Evolutionary conservation across 35 echinoderm and acorn worm species (phyloP).

Genomic region (Hemicentrotus pulcherrimus): DNA sequence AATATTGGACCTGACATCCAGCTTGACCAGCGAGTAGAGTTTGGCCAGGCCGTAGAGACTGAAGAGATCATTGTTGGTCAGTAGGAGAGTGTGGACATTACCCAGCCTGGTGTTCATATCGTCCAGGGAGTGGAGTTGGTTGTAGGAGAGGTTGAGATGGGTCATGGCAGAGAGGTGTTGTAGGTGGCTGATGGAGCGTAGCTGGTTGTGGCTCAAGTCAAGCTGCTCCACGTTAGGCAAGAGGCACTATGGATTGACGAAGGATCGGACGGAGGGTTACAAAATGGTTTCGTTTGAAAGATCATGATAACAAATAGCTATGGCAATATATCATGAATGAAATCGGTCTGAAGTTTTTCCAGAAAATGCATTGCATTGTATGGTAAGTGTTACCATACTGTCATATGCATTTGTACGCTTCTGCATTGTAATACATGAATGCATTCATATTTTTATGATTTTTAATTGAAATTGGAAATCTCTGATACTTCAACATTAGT

Average conservation of each 20-base stretch:
- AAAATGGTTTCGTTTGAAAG: no score
- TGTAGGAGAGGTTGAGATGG: conserved; percentile 86
- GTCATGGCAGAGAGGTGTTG: conserved; percentile 72
- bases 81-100: conserved; percentile 79
- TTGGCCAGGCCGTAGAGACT: conserved; percentile 78
- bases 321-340: no score
- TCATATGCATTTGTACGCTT: no score
- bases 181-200: conserved; percentile 71
- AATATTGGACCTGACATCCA: conserved; percentile 86
- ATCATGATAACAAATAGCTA: no score
- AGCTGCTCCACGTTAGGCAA: conserved; percentile 77
- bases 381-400: no score
- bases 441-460: no score
- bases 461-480: no score
- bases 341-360: no score
- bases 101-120: conserved; percentile 79
- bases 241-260: conserved; percentile 75
- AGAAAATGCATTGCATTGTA: no score
- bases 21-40: conserved; percentile 85
- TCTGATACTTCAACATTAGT: no score
- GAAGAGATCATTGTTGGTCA: conserved; percentile 73
- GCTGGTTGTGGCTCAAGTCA: conserved; percentile 76
- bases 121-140: conserved; percentile 67
- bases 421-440: no score
- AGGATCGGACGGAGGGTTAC: neutral